phyloP scores from a whole-genome alignment of 2,888 invertebrate genomes.

The Drosophila tripunctata region DNA sequence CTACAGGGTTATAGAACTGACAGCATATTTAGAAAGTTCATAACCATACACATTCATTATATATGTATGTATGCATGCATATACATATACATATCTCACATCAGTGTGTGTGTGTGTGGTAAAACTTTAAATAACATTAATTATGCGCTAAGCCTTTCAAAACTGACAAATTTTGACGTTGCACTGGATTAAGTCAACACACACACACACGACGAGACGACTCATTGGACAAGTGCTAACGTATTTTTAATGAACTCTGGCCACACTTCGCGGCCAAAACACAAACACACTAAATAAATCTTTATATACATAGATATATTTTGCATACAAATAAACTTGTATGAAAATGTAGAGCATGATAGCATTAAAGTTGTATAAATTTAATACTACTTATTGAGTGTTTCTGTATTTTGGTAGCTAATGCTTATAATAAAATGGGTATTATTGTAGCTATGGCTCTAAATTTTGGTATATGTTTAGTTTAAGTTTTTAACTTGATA shows the following conservation, averaged over 20 bases:
- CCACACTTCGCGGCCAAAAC: constrained; percentile 38
- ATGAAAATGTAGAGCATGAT: not conserved
- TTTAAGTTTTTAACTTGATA: too few species aligned
- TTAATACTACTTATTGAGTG: too few species aligned
- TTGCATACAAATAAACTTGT: not conserved
- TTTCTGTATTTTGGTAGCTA: too few species aligned
- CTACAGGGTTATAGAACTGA: constrained; percentile 32
- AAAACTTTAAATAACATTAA: constrained; percentile 62
- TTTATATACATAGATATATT: not conserved
- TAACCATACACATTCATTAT: constrained; percentile 35
- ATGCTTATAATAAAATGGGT: too few species aligned
- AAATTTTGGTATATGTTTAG: too few species aligned
- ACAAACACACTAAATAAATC: constrained; percentile 8
- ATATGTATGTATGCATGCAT: not conserved
- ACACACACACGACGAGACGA: too few species aligned
- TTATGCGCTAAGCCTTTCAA: constrained; percentile 54
- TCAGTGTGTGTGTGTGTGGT: constrained; percentile 13
- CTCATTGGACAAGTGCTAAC: constrained; percentile 35
- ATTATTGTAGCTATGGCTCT: too few species aligned
- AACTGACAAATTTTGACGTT: constrained; percentile 59
- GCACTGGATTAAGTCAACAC: constrained; percentile 51
- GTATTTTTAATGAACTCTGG: constrained; percentile 54
- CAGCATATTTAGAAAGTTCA: constrained; percentile 61
- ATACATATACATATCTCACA: not conserved
- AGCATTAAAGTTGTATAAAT: too few species aligned